Evolutionary conservation across 2,888 invertebrate genomes (phyloP), one percentile per base, ranked within the genome.

Genomic region (Drosophila paracracens): DNA sequence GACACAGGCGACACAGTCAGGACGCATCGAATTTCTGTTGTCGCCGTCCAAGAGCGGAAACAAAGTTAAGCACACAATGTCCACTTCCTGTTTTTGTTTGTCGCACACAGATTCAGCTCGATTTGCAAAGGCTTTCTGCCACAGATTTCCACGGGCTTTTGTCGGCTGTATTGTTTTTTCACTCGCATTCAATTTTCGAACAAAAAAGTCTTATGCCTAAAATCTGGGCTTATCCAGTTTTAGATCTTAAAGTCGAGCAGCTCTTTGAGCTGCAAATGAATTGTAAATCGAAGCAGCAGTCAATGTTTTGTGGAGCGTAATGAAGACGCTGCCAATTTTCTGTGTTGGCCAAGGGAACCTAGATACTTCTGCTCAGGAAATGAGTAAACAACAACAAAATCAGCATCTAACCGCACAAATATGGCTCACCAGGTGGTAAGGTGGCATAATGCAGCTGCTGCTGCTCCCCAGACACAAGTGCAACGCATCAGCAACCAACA

Each of bases 81-180:
- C 82, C 88, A 88, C 82, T 85, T 88, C 88, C 88, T 88, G 88
- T 87, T 87, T 85, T 83, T 85, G 87, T 88, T 87, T 85, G 88
- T 77, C 71, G 68, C 77, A 57, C 72, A 73, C 74, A 74, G 78
- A 74, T 88, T 86, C 81, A 86, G 87, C 84, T 87, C 86, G 78
- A 88, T 88, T 86, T 88, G 83, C 84, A 78, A 71, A 72, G 84
- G 81, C 74, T 88, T 88, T 78, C 79, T 63, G 78, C 82, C 86
- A 84, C 84, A 84, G 87, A 85, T 88, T 87, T 79, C 67, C 65
- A 64, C 72, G 68, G 66, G 69, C 63, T 79, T 79, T 38, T 27
- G 11, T 1, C 5, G 10, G 6, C 16, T 56, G 70, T 57, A 50
- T 66, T 46, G 25, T 18, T 29, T 29, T 52, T n/a, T 27, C 16